A percentile compares a stretch with the other conserved stretches of the same genome.
These are phyloP conservation scores for Penaeus vannamei DNA, from an alignment of 1,140 invertebrate genomes.

Conservation along the genomic window DNA sequence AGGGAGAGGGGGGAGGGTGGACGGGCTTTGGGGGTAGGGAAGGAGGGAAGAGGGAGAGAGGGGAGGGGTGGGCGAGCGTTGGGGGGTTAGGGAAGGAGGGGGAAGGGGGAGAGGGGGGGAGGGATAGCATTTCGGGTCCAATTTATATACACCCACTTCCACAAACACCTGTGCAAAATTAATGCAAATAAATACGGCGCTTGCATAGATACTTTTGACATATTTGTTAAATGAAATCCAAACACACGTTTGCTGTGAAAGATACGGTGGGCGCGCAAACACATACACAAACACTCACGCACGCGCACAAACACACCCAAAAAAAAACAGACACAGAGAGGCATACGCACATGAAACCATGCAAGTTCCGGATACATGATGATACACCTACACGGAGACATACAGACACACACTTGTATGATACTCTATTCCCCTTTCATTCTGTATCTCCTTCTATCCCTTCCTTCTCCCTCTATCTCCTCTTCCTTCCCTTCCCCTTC, in stretches of 20 bases:
- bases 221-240: constrained; percentile 18
- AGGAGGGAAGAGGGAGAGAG: not conserved
- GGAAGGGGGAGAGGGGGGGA: constrained; percentile 1
- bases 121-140: not conserved
- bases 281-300: no score
- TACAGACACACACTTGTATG: not conserved
- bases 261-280: no score
- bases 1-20: not conserved
- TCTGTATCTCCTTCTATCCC: no score
- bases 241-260: not conserved
- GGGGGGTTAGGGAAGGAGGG: not conserved
- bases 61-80: not conserved
- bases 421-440: no score
- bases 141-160: constrained; percentile 36
- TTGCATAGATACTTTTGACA: constrained; percentile 34
- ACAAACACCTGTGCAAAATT: constrained; percentile 26
- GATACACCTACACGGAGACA: not conserved
- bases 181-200: constrained; percentile 27
- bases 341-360: no score
- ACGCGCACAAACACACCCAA: no score
- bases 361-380: not conserved
- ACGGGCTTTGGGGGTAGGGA: not conserved
- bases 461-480: no score
- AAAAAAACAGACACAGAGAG: no score
- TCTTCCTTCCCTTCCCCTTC: no score